phyloP scores from a whole-genome alignment of 2,797 vertebrate species.

The Sebastes goodei region DNA sequence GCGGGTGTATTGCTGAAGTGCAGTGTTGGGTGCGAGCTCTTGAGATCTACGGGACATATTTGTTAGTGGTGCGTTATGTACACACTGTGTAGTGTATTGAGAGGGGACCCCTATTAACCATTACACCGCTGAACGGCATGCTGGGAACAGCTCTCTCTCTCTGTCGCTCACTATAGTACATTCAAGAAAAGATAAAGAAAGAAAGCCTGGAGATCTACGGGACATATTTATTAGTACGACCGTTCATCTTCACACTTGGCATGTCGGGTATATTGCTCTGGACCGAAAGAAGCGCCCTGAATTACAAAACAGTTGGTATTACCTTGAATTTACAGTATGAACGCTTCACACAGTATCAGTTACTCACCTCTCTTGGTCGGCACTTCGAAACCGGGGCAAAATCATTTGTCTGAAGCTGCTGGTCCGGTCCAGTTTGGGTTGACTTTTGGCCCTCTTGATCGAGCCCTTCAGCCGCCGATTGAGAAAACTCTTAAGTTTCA shows the following conservation, averaged over 20 bases:
- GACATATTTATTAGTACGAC: rapidly evolving
- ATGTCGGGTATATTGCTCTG: too few relatives aligned
- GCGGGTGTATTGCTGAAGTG: too few relatives aligned
- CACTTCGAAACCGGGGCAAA: conserved; percentile 93
- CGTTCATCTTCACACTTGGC: not conserved
- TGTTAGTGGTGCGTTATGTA: not conserved
- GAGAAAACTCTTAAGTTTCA: conserved; percentile 88
- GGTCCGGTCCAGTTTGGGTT: conserved; percentile 95
- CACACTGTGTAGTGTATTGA: not conserved
- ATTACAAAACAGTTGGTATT: not conserved
- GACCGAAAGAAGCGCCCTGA: not conserved
- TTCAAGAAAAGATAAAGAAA: not conserved
- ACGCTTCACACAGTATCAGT: not conserved
- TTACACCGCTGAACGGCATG: too few relatives aligned
- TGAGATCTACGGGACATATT: not conserved
- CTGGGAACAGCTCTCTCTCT: too few relatives aligned
- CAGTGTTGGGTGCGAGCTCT: too few relatives aligned
- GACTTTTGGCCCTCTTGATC: conserved; percentile 96
- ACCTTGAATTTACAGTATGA: not conserved
- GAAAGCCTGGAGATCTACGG: not conserved
- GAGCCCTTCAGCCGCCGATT: conserved; percentile 95
- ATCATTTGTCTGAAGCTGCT: conserved; percentile 97
- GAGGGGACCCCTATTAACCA: not conserved
- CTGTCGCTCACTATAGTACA: too few relatives aligned
- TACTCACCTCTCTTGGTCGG: conserved; percentile 91